These are phyloP conservation scores for Triplophysa siluroides DNA, from an alignment of 2,113 vertebrate genomes.

Conservation along the genomic window DNA sequence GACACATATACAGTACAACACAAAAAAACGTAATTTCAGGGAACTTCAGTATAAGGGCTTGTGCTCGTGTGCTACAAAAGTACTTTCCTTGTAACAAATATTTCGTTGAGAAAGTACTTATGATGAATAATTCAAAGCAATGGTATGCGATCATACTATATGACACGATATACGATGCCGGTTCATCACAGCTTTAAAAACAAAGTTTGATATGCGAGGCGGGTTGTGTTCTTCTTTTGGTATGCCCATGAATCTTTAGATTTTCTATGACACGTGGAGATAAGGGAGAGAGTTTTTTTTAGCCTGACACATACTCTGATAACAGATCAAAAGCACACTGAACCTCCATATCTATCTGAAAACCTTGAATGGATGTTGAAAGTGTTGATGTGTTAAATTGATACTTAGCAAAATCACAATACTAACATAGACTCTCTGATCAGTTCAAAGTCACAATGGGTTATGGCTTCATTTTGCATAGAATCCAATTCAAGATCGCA, in stretches of 20 bases:
- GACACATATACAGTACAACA: too few species aligned
- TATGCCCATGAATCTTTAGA: constrained; percentile 5
- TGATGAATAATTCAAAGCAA: too few species aligned
- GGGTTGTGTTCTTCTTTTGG: constrained; percentile 61
- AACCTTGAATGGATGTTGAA: constrained; percentile 67
- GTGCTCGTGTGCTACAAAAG: too few species aligned
- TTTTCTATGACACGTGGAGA: constrained; percentile 22
- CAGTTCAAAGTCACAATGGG: constrained; percentile 15
- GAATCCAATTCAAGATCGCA: neutral
- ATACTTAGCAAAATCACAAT: constrained; percentile 53
- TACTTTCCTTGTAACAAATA: too few species aligned
- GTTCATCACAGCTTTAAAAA: constrained; percentile 42
- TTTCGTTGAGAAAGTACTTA: too few species aligned
- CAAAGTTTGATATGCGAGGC: constrained; percentile 73
- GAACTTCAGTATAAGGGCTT: too few species aligned
- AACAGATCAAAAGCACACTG: constrained; percentile 50
- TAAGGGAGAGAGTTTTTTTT: constrained; percentile 54
- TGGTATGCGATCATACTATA: too few species aligned
- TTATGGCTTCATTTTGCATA: neutral
- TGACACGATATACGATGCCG: too few species aligned
- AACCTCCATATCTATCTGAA: constrained; percentile 66
- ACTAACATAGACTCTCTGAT: constrained; percentile 35
- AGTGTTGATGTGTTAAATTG: constrained; percentile 62
- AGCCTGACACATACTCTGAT: constrained; percentile 46
- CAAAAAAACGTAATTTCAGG: too few species aligned